Evolutionary conservation across 1,140 invertebrate species (phyloP).

Genomic region (Calycopis cecrops): DNA sequence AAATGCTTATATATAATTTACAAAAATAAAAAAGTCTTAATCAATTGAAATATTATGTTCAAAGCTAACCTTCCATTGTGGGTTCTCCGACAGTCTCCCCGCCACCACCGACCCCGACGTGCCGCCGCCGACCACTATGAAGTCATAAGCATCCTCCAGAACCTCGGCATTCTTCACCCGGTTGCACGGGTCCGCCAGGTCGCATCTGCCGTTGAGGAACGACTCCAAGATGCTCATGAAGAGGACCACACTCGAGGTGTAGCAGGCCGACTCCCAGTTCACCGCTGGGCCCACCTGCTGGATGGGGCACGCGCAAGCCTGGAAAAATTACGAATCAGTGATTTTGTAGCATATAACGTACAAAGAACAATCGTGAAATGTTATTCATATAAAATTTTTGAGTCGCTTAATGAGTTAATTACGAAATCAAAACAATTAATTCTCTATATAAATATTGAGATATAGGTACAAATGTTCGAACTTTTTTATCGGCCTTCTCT

Average conservation of each 20-base stretch:
- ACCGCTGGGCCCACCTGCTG: conserved; percentile 42
- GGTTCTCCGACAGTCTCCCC: conserved; percentile 78
- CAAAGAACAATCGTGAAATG: too few species aligned
- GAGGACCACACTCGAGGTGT: conserved; percentile 32
- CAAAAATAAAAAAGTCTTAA: too few species aligned
- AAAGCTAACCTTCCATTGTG: conserved; percentile 73
- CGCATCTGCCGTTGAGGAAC: conserved; percentile 87
- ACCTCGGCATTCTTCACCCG: conserved; percentile 35
- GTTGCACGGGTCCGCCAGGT: conserved; percentile 75
- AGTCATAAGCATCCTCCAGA: conserved; percentile 80
- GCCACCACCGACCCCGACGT: conserved; percentile 91
- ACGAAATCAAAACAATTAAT: too few species aligned
- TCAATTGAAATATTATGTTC: too few species aligned
- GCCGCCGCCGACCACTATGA: conserved; percentile 87
- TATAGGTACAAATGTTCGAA: too few species aligned
- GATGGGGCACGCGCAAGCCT: conserved; percentile 49
- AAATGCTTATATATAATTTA: too few species aligned
- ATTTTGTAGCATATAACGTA: too few species aligned
- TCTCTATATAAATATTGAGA: too few species aligned
- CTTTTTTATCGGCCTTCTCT: too few species aligned
- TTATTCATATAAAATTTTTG: too few species aligned
- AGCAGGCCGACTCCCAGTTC: conserved; percentile 32
- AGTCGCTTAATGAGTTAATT: too few species aligned
- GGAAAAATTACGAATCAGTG: conserved; percentile 16
- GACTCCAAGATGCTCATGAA: conserved; percentile 88